Conservation (phyloP, 2,888 invertebrate genomes). For the Ornithoptera priamus region DNA sequence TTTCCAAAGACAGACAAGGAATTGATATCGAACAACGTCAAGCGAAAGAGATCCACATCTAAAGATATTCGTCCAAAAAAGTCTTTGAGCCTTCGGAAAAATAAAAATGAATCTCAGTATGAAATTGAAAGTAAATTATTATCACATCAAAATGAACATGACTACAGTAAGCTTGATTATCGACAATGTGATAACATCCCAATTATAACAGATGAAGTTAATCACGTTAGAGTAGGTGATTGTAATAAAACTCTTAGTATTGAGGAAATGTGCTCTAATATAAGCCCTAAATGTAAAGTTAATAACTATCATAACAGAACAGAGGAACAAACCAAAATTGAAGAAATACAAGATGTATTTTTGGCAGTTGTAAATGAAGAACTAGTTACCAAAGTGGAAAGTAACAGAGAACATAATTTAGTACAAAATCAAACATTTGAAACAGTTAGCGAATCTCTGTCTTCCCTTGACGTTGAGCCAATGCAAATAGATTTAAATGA, state of each 20-base stretch:
- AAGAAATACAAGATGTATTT: not conserved
- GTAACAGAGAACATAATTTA: constrained; percentile 6
- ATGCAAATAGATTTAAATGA: constrained; percentile 15
- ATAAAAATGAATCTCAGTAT: constrained; percentile 49
- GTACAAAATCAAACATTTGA: constrained; percentile 1
- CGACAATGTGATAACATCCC: constrained; percentile 20
- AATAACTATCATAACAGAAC: not conserved
- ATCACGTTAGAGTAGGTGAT: constrained; percentile 29
- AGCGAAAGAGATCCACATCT: constrained; percentile 41
- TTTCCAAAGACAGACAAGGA: constrained; percentile 31
- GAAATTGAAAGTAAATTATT: constrained; percentile 35
- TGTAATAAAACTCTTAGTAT: not conserved
- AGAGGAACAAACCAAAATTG: not conserved
- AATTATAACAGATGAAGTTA: constrained; percentile 17
- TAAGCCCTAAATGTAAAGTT: not conserved
- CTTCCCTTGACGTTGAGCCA: not conserved
- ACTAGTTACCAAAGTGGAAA: not conserved
- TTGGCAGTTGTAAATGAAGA: constrained; percentile 14
- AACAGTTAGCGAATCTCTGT: not conserved
- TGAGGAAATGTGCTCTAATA: not conserved
- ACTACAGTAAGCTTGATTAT: constrained; percentile 43
- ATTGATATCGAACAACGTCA: constrained; percentile 37
- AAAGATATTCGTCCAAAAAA: constrained; percentile 40
- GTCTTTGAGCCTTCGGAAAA: constrained; percentile 50
- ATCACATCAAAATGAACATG: constrained; percentile 50